Percentiles rank a stretch among this genome's conserved stretches.
These are phyloP conservation scores for Lydus trimaculatus DNA, from an alignment of 2,888 invertebrate species.

Conservation along the genomic window DNA sequence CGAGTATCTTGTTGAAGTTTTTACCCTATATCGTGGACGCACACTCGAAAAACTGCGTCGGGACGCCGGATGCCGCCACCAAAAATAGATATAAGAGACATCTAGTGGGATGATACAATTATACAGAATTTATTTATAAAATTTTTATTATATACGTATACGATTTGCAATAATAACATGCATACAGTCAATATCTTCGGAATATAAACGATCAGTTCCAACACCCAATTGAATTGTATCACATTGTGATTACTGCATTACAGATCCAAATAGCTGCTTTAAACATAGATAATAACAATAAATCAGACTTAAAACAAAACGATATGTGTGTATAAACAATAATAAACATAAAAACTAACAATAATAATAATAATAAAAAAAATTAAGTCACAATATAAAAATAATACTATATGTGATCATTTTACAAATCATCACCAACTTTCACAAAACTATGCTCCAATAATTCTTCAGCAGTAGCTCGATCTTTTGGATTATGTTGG, in stretches of 20 bases:
- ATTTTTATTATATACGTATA: neutral
- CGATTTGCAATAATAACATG: slow-evolving; percentile 6
- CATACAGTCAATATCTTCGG: slow-evolving; percentile 2
- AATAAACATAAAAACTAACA: slow-evolving; percentile 3
- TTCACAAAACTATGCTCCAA: slow-evolving; percentile 80
- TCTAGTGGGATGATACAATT: slow-evolving; percentile 10
- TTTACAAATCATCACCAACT: slow-evolving; percentile 58
- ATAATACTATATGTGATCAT: slow-evolving; percentile 14
- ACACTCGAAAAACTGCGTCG: slow-evolving; percentile 33
- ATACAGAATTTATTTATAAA: neutral
- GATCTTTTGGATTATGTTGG: slow-evolving; percentile 78
- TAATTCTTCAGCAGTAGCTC: slow-evolving; percentile 76
- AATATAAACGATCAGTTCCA: neutral
- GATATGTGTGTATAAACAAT: slow-evolving; percentile 24
- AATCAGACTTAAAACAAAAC: slow-evolving; percentile 21
- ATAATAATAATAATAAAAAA: slow-evolving; percentile 11
- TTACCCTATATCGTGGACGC: slow-evolving; percentile 32
- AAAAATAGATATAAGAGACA: slow-evolving; percentile 12
- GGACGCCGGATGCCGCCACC: slow-evolving; percentile 22
- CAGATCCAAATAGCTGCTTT: neutral
- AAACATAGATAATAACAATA: neutral
- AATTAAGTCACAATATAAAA: slow-evolving; percentile 12
- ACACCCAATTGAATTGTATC: slow-evolving; percentile 6
- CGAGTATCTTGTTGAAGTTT: slow-evolving; percentile 25
- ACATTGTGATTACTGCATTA: slow-evolving; percentile 12